Percentiles rank a stretch among this genome's conserved stretches.
Evolutionary conservation across 2,797 vertebrate genomes (phyloP).

Genomic region (Diglossa cyanea): DNA sequence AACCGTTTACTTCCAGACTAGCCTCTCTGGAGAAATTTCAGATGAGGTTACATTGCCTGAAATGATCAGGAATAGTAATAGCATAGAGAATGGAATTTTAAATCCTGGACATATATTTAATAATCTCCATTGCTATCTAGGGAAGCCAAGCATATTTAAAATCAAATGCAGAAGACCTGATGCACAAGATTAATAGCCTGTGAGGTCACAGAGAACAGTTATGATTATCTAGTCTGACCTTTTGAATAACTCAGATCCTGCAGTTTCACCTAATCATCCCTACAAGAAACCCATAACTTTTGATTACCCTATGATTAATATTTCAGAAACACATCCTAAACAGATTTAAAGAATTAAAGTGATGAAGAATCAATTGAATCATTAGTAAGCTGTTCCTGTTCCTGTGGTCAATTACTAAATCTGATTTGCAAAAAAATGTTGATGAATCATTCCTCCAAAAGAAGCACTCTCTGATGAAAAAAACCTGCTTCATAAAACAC

Average conservation of each 20-base stretch:
- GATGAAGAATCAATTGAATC: background rate
- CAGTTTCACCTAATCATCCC: slow-evolving; percentile 14
- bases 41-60: background rate
- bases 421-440: background rate
- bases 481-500: background rate
- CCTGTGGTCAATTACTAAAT: background rate
- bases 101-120: slow-evolving; percentile 12
- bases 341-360: slow-evolving; percentile 4
- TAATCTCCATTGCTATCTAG: background rate
- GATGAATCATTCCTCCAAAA: background rate
- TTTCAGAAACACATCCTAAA: background rate
- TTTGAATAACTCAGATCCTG: slow-evolving; percentile 12
- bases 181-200: slow-evolving; percentile 4
- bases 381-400: background rate
- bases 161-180: background rate
- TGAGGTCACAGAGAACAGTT: background rate
- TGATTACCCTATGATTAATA: background rate
- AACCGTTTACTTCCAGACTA: background rate
- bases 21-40: background rate
- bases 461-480: background rate
- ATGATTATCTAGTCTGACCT: slow-evolving; percentile 36
- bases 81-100: slow-evolving; percentile 6
- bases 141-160: slow-evolving; percentile 17
- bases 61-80: background rate
- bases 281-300: background rate